phyloP scores from a whole-genome alignment of 1,140 invertebrate genomes.

The Spodoptera frugiperda region DNA sequence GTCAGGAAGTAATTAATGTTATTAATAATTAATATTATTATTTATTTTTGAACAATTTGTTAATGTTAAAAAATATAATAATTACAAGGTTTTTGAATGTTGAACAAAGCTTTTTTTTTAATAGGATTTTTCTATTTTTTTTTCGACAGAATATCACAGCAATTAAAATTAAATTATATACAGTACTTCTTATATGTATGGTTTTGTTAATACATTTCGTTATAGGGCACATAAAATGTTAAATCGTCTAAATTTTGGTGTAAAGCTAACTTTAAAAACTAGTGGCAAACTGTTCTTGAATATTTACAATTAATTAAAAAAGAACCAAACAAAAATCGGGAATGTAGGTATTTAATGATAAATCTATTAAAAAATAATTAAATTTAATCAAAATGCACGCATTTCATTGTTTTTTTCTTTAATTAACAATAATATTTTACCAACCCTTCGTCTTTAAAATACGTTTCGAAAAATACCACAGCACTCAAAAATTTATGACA shows the following conservation, averaged over 20 bases:
- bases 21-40: slow-evolving; percentile 37
- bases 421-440: not conserved
- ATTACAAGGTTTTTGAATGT: slow-evolving; percentile 56
- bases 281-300: slow-evolving; percentile 71
- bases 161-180: slow-evolving; percentile 71
- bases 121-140: slow-evolving; percentile 56
- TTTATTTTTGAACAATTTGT: slow-evolving; percentile 57
- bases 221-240: slow-evolving; percentile 63
- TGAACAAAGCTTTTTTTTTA: slow-evolving; percentile 48
- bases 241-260: slow-evolving; percentile 80
- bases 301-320: slow-evolving; percentile 65
- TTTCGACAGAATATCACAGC: slow-evolving; percentile 80
- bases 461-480: not conserved
- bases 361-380: slow-evolving; percentile 16
- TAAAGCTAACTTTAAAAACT: slow-evolving; percentile 78
- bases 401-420: slow-evolving; percentile 16
- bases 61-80: slow-evolving; percentile 60
- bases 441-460: slow-evolving; percentile 1
- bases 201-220: slow-evolving; percentile 55
- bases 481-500: not conserved
- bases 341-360: slow-evolving; percentile 48
- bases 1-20: slow-evolving; percentile 71
- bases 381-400: slow-evolving; percentile 38
- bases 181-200: slow-evolving; percentile 52
- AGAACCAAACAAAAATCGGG: slow-evolving; percentile 40